Conservation (phyloP, 2,113 vertebrate genomes). For the Pavo muticus region DNA sequence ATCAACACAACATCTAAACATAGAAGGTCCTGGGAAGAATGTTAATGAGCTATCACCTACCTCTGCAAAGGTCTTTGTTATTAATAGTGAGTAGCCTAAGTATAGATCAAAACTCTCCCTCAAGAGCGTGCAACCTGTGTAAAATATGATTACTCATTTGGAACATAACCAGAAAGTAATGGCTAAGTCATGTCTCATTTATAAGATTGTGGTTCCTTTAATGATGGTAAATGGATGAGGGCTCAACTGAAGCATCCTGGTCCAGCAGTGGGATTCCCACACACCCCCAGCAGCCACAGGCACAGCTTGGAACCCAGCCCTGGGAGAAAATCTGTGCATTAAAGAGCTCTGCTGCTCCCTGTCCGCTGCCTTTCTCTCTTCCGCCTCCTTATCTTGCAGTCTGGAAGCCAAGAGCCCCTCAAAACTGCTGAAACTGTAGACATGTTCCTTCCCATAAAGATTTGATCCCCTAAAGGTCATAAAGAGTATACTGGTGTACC, state of each 20-base stretch:
- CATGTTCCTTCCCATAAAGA: background rate
- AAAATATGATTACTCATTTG: constrained; percentile 47
- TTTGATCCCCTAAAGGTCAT: background rate
- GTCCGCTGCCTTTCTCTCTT: background rate
- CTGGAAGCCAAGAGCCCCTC: background rate
- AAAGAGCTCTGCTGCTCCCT: background rate
- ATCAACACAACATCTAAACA: constrained; percentile 48
- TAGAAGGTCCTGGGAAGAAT: constrained; percentile 57
- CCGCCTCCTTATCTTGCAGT: background rate
- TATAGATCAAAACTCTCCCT: constrained; percentile 52
- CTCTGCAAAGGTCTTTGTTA: constrained; percentile 26
- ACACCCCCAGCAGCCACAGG: background rate
- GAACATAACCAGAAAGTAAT: constrained; percentile 52
- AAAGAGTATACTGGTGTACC: background rate
- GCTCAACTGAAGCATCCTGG: background rate
- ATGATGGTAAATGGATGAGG: background rate
- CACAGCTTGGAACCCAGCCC: background rate
- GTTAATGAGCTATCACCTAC: constrained; percentile 51
- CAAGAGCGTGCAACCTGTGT: constrained; percentile 35
- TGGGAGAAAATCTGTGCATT: background rate
- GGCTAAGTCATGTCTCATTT: constrained; percentile 34
- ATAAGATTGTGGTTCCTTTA: constrained; percentile 15
- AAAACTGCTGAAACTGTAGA: background rate
- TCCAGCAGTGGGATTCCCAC: background rate
- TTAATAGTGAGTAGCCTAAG: constrained; percentile 48